Evolutionary conservation across 1,140 invertebrate species (phyloP).

Genomic region (Drosophila kurseongensis): DNA sequence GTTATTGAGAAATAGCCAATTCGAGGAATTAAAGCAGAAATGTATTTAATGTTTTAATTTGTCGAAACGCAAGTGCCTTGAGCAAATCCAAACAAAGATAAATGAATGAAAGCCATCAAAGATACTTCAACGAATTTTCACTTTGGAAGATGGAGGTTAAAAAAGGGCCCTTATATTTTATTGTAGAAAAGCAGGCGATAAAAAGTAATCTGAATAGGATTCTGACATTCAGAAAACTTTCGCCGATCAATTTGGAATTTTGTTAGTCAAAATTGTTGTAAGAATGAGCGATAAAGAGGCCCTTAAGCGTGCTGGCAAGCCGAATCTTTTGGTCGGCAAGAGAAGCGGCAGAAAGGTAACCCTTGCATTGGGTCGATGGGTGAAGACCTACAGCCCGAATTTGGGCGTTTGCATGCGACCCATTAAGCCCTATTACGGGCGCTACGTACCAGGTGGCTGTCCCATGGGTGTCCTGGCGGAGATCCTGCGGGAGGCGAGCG

Average conservation of each 20-base stretch:
- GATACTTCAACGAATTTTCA: no score
- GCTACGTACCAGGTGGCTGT: background rate
- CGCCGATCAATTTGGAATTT: background rate
- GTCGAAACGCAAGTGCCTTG: no score
- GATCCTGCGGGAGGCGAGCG: slow-evolving; percentile 19
- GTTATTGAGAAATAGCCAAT: no score
- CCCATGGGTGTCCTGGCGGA: slow-evolving; percentile 1
- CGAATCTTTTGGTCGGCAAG: background rate
- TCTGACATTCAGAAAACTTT: background rate
- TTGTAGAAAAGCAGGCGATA: no score
- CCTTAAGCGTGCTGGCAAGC: background rate
- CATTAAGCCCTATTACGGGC: slow-evolving; percentile 16
- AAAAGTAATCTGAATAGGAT: no score
- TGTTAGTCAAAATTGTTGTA: slow-evolving; percentile 4
- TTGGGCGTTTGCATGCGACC: slow-evolving; percentile 6
- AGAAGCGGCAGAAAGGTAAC: background rate
- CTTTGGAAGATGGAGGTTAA: no score
- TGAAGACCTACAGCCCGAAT: background rate
- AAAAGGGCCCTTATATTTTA: no score
- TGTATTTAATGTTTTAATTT: no score
- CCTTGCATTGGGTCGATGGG: slow-evolving; percentile 28
- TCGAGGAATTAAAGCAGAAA: no score
- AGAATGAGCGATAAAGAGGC: background rate
- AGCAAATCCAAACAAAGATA: no score
- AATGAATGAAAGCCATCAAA: no score